phyloP scores from a whole-genome alignment of 2,797 vertebrate species.

The Anomalospiza imberbis region DNA sequence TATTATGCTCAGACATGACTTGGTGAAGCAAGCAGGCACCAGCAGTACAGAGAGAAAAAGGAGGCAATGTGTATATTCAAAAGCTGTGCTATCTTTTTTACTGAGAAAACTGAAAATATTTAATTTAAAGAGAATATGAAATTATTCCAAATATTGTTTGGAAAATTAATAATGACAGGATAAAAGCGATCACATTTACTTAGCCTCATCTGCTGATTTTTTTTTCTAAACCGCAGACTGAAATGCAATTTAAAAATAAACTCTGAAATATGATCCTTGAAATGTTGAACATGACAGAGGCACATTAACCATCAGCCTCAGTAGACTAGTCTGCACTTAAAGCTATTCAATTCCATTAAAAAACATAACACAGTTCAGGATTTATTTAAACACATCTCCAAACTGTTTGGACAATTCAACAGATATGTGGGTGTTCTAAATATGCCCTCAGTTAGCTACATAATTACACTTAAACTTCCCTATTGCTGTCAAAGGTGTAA shows the following conservation, averaged over 20 bases:
- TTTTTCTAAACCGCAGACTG: background rate
- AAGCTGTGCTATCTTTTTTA: background rate
- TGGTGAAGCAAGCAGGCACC: background rate
- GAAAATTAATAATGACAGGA: constrained; percentile 51
- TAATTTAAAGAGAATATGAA: constrained; percentile 27
- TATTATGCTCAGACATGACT: background rate
- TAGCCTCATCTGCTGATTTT: background rate
- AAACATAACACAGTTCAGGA: background rate
- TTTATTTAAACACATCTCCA: background rate
- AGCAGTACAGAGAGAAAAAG: background rate
- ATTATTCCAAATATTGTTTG: constrained; percentile 12
- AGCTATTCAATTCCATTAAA: background rate
- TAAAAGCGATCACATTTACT: constrained; percentile 40
- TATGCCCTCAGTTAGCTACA: background rate
- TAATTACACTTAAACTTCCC: background rate
- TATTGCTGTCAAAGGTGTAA: background rate
- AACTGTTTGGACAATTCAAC: background rate
- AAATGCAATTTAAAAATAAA: constrained; percentile 49
- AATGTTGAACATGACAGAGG: constrained; percentile 36
- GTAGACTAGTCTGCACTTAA: background rate
- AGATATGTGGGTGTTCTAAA: background rate
- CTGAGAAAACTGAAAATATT: background rate
- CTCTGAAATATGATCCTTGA: constrained; percentile 32
- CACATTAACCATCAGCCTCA: constrained; percentile 6
- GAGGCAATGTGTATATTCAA: background rate